Base-by-base conservation (phyloP, 2,888 invertebrate species). In the Enchytraeus crypticus region DNA sequence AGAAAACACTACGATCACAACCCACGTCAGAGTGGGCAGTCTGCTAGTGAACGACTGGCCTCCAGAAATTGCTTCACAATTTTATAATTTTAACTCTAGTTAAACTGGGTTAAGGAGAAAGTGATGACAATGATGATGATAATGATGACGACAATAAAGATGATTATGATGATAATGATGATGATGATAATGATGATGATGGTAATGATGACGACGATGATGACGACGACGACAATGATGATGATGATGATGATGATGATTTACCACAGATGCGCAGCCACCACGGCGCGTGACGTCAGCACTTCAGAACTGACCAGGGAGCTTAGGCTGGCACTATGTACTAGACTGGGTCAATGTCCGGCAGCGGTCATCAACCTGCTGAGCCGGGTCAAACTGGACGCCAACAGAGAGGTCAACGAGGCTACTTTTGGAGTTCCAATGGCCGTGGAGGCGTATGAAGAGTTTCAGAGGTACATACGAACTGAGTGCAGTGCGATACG, bases 381-480 rank as follows among this genome's bases (percentile, higher is more conserved):
- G 14, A 27, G 46, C 54, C 38, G 62, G 23, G 32, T 4, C 23
- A 62, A 62, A 46, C 33, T 62, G 38, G 62, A 62, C 33, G 53
- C 62, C 30, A 62, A 62, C 55, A 34, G 62, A 2, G 49, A 43
- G 27, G 4, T 54, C 18, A n/a, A 59, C 23, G 59, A 62, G n/a
- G 62, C 59, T 4, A 54, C 62, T 14, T 59, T 59, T 33, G 33
- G 51, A 5, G 62, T 59, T 34, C 34, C 34, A 5, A 49, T 34
- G 23, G 62, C 62, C 45, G 47, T 54, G 21, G 47, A 53, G 33
- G 69, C 69, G 11, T 69, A 63, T 61, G 29, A 59, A 11, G 62
- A 61, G 5, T 69, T 62, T 51, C 67, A 69, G 30, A 27, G 38
- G 21, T 67, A 61, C 56, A 69, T 69, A 38, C 47, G 64, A n/a